phyloP scores from a whole-genome alignment of 1,140 invertebrate genomes.

The Amyelois transitella region DNA sequence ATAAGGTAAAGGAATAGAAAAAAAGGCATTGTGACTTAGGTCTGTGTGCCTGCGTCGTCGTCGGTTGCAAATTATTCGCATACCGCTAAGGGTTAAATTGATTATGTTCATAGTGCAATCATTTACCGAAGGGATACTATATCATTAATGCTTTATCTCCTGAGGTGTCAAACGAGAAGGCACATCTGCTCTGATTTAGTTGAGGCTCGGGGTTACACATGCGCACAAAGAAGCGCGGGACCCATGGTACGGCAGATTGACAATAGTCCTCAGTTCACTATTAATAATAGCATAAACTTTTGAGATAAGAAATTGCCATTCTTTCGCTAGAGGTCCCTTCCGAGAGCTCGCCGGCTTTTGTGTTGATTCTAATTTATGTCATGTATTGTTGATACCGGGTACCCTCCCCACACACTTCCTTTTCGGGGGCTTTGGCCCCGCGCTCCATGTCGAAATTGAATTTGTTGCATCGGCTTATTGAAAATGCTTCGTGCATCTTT shows the following conservation, averaged over 20 bases:
- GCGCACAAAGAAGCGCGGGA: slow-evolving; percentile 36
- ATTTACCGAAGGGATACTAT: slow-evolving; percentile 28
- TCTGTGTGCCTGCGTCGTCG: slow-evolving; percentile 2
- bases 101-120: slow-evolving; percentile 46
- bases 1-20: slow-evolving; percentile 9
- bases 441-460: slow-evolving; percentile 46
- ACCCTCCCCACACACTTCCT: slow-evolving; percentile 67
- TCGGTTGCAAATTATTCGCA: slow-evolving; percentile 28
- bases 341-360: slow-evolving; percentile 62
- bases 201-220: slow-evolving; percentile 21
- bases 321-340: slow-evolving; percentile 65
- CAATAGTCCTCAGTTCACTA: slow-evolving; percentile 49
- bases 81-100: slow-evolving; percentile 35
- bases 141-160: slow-evolving; percentile 31
- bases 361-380: slow-evolving; percentile 73
- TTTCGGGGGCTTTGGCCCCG: slow-evolving; percentile 46
- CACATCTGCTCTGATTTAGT: slow-evolving; percentile 68
- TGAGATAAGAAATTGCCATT: slow-evolving; percentile 71
- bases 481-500: slow-evolving; percentile 48
- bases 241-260: slow-evolving; percentile 46
- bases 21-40: slow-evolving; percentile 1
- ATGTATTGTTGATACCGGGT: slow-evolving; percentile 59
- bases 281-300: slow-evolving; percentile 64
- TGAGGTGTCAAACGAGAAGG: slow-evolving; percentile 37
- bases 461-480: slow-evolving; percentile 61